phyloP scores from a whole-genome alignment of 2,797 vertebrate species.

The Lemur catta region DNA sequence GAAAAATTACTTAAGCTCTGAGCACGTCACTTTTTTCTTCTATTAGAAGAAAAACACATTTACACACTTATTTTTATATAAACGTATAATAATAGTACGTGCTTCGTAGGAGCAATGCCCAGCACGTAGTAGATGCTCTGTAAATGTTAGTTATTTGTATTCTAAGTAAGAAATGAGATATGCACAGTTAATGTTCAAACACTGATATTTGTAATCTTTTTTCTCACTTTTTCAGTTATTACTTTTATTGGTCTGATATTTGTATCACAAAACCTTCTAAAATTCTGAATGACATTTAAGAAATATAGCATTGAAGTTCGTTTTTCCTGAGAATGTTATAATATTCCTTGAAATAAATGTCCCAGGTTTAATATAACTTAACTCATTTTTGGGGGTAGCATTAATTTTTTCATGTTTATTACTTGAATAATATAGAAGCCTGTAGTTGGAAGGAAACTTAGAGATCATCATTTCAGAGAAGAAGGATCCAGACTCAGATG shows the following conservation, averaged over 20 bases:
- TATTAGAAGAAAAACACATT: not conserved
- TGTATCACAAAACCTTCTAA: not conserved
- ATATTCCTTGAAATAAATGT: not conserved
- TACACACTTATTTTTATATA: not conserved
- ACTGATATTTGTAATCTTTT: not conserved
- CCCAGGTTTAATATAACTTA: not conserved
- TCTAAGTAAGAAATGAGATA: not conserved
- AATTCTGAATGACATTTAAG: not conserved
- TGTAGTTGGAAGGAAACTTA: not conserved
- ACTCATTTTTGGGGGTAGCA: rapidly evolving
- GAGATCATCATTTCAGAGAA: not conserved
- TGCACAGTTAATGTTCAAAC: not conserved
- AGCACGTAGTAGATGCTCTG: not conserved
- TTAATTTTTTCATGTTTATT: not conserved
- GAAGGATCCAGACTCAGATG: not conserved
- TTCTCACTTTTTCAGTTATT: not conserved
- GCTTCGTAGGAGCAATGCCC: not conserved
- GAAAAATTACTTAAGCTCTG: not conserved
- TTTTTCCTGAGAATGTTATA: not conserved
- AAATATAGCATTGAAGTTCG: not conserved
- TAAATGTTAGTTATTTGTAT: not conserved
- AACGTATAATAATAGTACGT: too few relatives aligned
- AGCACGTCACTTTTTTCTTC: not conserved
- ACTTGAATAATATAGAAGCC: not conserved
- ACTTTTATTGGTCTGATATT: not conserved